phyloP scores from a whole-genome alignment of 2,888 invertebrate species.

The Laothoe populi region DNA sequence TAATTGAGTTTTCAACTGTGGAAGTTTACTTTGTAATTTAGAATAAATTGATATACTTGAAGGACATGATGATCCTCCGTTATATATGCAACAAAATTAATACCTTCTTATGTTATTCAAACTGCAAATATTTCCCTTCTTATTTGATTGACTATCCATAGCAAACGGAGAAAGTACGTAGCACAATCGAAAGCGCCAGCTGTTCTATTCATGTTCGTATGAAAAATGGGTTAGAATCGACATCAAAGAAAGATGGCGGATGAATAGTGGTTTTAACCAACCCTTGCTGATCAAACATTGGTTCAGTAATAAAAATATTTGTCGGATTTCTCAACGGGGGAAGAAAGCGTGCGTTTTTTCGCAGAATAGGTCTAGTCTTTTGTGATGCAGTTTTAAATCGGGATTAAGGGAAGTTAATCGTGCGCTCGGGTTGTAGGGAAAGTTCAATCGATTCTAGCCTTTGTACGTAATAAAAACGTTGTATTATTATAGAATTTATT shows the following conservation, averaged over 20 bases:
- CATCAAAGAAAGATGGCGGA: slow-evolving; percentile 69
- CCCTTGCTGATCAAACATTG: slow-evolving; percentile 81
- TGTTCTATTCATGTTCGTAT: slow-evolving; percentile 69
- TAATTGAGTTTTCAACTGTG: slow-evolving; percentile 22
- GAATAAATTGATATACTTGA: slow-evolving; percentile 14
- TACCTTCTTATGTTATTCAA: slow-evolving; percentile 19
- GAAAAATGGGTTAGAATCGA: slow-evolving; percentile 62
- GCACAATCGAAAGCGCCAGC: slow-evolving; percentile 58
- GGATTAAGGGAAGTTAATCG: slow-evolving; percentile 79
- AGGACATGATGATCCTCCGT: not conserved
- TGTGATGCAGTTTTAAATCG: slow-evolving; percentile 76
- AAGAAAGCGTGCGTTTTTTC: slow-evolving; percentile 69
- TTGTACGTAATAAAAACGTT: slow-evolving; percentile 32
- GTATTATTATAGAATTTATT: slow-evolving; percentile 3
- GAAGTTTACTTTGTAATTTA: slow-evolving; percentile 16
- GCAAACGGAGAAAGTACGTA: slow-evolving; percentile 53
- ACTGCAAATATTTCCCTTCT: not conserved
- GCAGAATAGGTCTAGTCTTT: slow-evolving; percentile 63
- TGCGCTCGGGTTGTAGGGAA: slow-evolving; percentile 56
- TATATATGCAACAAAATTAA: slow-evolving; percentile 13
- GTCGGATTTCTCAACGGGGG: slow-evolving; percentile 68
- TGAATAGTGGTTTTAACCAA: slow-evolving; percentile 70
- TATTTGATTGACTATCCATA: slow-evolving; percentile 37
- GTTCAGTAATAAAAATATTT: slow-evolving; percentile 83
- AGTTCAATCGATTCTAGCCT: slow-evolving; percentile 40